Base-by-base conservation (phyloP, 2,888 invertebrate genomes). In the Drosophila mettleri region DNA sequence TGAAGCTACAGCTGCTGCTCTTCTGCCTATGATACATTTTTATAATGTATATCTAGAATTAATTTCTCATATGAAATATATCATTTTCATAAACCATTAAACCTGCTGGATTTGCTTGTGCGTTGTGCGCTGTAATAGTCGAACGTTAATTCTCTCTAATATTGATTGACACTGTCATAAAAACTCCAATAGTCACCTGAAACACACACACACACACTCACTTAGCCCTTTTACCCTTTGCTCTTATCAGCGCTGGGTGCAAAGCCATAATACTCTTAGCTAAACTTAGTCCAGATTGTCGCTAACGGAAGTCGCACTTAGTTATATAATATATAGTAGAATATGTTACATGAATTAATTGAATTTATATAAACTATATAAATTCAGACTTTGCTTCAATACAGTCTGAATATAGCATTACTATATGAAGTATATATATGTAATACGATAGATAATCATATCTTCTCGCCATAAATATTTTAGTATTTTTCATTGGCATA, bases 141-240 rank as follows among this genome's bases (percentile, higher is more conserved):
- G 51, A 18, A 61, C 54, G 39, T 45, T 83, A 83, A 86, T 83
- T 84, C 80, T 33, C 52, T 59, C 48, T 58, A 52, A 78, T 78
- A 54, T 52, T 80, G 84, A 86, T 69, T 83, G 83, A 69, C 81
- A 76, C 41, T 41, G 14, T 27, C 74, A 70, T 83, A 83, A 80
- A 73, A 67, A 36, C n/a, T 7, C 6, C 2, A 48, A 54, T 22
- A 59, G n/a, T 8, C 31, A 38, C 54, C 29, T 24, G 12, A 22
- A 34, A n/a, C 16, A 12, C 9, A 12, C 41, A 55, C 27, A 61
- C 18, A 20, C 20, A 20, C 39, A 39, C 39, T 12, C 12, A 39
- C 6, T 10, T 1, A 16, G 3, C 3, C 27, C 33, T 20, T 51
- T 38, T 18, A 33, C 41, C 41, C 27, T 29, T 7, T 41, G 1